phyloP scores from a whole-genome alignment of 2,888 invertebrate genomes.

The Serripes groenlandicus region DNA sequence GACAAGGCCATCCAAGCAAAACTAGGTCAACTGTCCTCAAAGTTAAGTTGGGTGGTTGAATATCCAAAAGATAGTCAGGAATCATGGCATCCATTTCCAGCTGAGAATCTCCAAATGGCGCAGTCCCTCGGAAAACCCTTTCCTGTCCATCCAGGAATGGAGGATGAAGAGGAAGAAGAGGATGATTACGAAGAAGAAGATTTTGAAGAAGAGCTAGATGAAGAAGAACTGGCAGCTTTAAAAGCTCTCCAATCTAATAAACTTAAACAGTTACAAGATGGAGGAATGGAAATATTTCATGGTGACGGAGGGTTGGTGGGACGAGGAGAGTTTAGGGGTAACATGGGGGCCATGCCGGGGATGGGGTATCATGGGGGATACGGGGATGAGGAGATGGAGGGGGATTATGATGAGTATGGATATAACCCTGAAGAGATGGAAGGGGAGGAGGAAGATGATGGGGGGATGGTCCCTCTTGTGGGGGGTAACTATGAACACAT shows the following conservation, averaged over 20 bases:
- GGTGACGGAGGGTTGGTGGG: neutral
- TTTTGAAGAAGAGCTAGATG: slow-evolving; percentile 48
- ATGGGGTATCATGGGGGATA: slow-evolving; percentile 26
- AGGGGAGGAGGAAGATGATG: slow-evolving; percentile 3
- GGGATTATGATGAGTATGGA: slow-evolving; percentile 19
- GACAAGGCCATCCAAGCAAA: slow-evolving; percentile 59
- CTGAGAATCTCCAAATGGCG: neutral
- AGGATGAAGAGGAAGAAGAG: slow-evolving; percentile 50
- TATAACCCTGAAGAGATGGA: slow-evolving; percentile 7
- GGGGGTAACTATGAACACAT: neutral
- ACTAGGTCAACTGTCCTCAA: slow-evolving; percentile 59
- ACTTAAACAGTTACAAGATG: neutral
- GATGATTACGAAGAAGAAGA: slow-evolving; percentile 47
- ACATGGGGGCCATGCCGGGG: slow-evolving; percentile 10
- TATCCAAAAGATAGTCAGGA: slow-evolving; percentile 48
- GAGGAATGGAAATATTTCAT: neutral
- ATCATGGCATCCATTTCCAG: neutral
- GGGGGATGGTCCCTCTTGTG: neutral
- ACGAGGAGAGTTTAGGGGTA: slow-evolving; percentile 1
- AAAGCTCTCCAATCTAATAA: slow-evolving; percentile 3
- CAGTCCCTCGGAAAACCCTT: neutral
- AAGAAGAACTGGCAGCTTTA: slow-evolving; percentile 34
- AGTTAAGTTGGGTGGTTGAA: slow-evolving; percentile 64
- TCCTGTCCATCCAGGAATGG: slow-evolving; percentile 14
- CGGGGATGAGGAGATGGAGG: slow-evolving; percentile 10